phyloP scores from a whole-genome alignment of 1,140 invertebrate genomes.

The Bombus consobrinus region DNA sequence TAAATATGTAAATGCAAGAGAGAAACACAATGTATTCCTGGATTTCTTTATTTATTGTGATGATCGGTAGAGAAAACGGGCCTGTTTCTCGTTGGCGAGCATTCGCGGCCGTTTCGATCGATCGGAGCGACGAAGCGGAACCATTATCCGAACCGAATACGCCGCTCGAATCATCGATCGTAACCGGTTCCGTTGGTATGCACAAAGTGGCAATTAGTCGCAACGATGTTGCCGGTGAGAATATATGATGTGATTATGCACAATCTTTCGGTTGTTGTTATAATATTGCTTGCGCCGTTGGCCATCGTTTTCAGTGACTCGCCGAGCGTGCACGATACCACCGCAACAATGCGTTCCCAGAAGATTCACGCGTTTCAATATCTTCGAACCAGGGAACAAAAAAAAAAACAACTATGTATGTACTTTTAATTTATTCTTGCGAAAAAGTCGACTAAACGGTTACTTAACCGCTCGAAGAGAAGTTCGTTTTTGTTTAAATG shows the following conservation, averaged over 20 bases:
- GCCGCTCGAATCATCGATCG: constrained; percentile 12
- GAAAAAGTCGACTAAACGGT: too few relatives aligned
- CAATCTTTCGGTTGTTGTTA: neutral
- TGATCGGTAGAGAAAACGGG: neutral
- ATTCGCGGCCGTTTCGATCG: neutral
- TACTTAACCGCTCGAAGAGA: too few relatives aligned
- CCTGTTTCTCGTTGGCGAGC: neutral
- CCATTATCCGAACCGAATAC: constrained; percentile 3
- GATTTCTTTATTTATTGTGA: neutral
- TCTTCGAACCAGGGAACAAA: too few relatives aligned
- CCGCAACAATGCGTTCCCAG: too few relatives aligned
- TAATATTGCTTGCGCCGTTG: neutral
- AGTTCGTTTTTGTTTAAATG: too few relatives aligned
- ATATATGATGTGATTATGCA: constrained; percentile 22
- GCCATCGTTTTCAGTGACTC: too few relatives aligned
- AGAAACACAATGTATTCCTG: neutral
- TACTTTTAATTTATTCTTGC: too few relatives aligned
- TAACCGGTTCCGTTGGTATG: constrained; percentile 15
- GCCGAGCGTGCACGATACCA: too few relatives aligned
- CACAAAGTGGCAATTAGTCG: constrained; percentile 45
- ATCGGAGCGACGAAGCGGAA: constrained; percentile 2
- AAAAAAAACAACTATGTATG: too few relatives aligned
- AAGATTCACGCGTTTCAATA: too few relatives aligned
- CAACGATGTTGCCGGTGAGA: constrained; percentile 22
- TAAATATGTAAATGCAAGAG: neutral